Evolutionary conservation across 2,888 invertebrate genomes (phyloP), one percentile per base, ranked within the genome.

Genomic region (Belgica antarctica): DNA sequence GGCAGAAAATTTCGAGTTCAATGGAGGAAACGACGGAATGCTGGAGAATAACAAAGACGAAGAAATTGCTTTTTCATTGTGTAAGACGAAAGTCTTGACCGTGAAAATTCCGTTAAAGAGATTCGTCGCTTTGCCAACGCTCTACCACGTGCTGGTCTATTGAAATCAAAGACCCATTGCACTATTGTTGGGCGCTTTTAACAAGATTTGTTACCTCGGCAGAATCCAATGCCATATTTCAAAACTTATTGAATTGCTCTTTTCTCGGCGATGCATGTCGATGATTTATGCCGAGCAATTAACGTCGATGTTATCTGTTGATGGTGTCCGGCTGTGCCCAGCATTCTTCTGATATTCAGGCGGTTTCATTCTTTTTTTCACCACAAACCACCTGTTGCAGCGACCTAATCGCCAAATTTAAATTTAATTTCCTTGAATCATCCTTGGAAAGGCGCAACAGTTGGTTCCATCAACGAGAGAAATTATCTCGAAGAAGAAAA

Each of bases 101-200:
- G 65, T 66, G 65, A 66, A 66, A 66, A 66, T 66, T 66, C 65
- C 65, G 65, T 66, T 66, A 66, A 66, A n/a, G n/a, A n/a, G 3
- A 41, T 10, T 41, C 41, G 12, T 41, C 41, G 15, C 41, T 12
- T 31, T 41, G 15, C 47, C 22, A 41, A 41, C n/a, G 65, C 65
- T 47, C 36, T 66, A 66, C 65, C 65, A 66, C 65, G 65, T 66
- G 65, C 65, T 66, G 65, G 47, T 66, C 47, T 47, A 66, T 66
- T 46, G 28, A 28, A 63, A 63, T 66, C 63, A 63, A 28, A 36
- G 65, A 47, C 65, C 65, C 28, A 27, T 63, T 47, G 65, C 65
- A 66, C 19, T 63, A 63, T 24, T 36, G n/a, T 24, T 41, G 8
- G 15, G 15, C 24, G 22, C 36, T 36, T 24, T 22, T 63, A n/a